Base-by-base conservation (phyloP, 2,797 vertebrate species). In the Falco novaeseelandiae region DNA sequence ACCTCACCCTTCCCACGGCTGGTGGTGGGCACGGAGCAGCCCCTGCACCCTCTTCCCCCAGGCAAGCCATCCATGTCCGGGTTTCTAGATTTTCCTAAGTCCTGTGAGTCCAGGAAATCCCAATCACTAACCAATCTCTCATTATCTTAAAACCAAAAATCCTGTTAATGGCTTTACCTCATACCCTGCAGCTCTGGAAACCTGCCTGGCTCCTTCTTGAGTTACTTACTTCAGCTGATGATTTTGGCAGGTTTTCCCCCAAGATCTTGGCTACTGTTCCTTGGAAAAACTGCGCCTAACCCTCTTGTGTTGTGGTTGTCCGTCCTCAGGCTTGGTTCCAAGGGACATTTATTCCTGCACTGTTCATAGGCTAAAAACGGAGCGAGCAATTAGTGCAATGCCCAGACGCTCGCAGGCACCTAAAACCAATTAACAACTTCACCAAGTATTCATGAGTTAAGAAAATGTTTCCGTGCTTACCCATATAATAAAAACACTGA, bases 151-250 rank as follows among this genome's bases (percentile, higher is more conserved):
- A 94, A 69, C 91, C 70, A 82, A 94, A 95, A 93, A 70, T 76
- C 88, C 78, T 2, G 83, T 82, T 92, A 96, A 94, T 94, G 83
- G 46, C 78, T 96, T 95, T 95, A 91, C 94, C 96, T 95, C 93
- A 88, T 94, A 80, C 84, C 49, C 78, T 85, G 42, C 86, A 89
- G 82, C 88, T 80, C 85, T 96, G 96, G 91, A 91, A 95, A 59
- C 22, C 21, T 72, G 90, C 91, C 96, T 66, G 13, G 83, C 77
- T 93, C 49, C 88, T 95, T 96, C 96, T 96, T 95, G 79, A 81
- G 70, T 96, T 96, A 91, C 96, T 95, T 95, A 94, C 91, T 97
- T 95, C 91, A 96, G 94, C 77, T 90, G 94, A 95, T 95, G 87
- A 66, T 76, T 96, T 95, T 95, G 91, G 95, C 96, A 94, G 89